phyloP scores from a whole-genome alignment of 1,140 invertebrate genomes.

The Piezodorus guildinii region DNA sequence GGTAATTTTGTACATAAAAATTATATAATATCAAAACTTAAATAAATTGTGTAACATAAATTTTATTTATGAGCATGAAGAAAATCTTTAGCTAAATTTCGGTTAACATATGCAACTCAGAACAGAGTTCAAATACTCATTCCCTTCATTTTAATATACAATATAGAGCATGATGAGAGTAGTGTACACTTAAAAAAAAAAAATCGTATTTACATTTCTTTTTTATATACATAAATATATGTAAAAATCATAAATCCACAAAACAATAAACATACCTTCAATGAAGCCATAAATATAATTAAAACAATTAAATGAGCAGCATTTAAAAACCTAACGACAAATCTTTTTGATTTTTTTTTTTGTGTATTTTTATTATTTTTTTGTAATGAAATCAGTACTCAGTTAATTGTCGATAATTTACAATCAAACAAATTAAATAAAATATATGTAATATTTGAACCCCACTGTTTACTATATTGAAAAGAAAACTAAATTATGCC shows the following conservation, averaged over 20 bases:
- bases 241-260: background rate
- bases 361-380: background rate
- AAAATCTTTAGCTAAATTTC: too few relatives aligned
- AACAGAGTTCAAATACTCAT: too few relatives aligned
- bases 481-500: background rate
- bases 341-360: background rate
- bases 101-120: too few relatives aligned
- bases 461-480: background rate
- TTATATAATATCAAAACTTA: background rate
- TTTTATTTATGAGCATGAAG: background rate
- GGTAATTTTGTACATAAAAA: slow-evolving; percentile 10
- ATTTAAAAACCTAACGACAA: background rate
- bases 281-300: background rate
- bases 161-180: too few relatives aligned
- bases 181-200: too few relatives aligned
- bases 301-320: background rate
- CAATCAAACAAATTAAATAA: background rate
- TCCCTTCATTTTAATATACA: too few relatives aligned
- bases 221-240: too few relatives aligned
- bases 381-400: background rate
- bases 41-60: background rate
- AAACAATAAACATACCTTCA: slow-evolving; percentile 2
- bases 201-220: too few relatives aligned
- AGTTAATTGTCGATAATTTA: background rate
- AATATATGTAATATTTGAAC: background rate